Percentiles rank a stretch among this genome's conserved stretches.
phyloP scores from a whole-genome alignment of 2,113 vertebrate species.

The Taurulus bubalis region DNA sequence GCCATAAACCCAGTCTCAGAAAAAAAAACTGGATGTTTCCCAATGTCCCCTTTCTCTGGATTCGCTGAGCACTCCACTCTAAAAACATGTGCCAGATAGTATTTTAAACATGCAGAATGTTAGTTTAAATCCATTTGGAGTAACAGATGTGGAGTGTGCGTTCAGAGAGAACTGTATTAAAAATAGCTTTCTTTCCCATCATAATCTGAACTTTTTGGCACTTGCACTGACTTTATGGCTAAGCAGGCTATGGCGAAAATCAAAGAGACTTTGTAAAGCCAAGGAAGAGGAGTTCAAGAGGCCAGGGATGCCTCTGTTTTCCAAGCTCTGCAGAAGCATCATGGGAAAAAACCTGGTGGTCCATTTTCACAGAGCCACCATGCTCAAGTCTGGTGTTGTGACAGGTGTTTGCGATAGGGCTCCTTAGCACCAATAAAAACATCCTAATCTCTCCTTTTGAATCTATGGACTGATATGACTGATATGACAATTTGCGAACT shows the following conservation, averaged over 20 bases:
- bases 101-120: slow-evolving; percentile 56
- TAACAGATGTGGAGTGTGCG: slow-evolving; percentile 46
- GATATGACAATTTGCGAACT: not conserved
- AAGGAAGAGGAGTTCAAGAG: slow-evolving; percentile 10
- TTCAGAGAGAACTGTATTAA: slow-evolving; percentile 20
- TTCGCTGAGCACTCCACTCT: not conserved
- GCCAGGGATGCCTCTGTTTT: not conserved
- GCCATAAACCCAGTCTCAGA: not conserved
- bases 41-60: slow-evolving; percentile 15
- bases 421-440: slow-evolving; percentile 21
- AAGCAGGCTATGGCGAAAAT: not conserved
- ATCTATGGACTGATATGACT: not conserved
- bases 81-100: slow-evolving; percentile 42
- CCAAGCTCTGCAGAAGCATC: not conserved
- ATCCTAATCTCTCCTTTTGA: slow-evolving; percentile 16
- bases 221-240: not conserved
- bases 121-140: slow-evolving; percentile 48
- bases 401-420: slow-evolving; percentile 30
- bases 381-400: slow-evolving; percentile 32
- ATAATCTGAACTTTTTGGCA: slow-evolving; percentile 33
- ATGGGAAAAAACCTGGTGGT: not conserved
- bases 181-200: slow-evolving; percentile 24
- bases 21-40: slow-evolving; percentile 34
- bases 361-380: slow-evolving; percentile 8
- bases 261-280: slow-evolving; percentile 2